Conservation (phyloP, 2,113 vertebrate species). For the Pristiophorus japonicus region DNA sequence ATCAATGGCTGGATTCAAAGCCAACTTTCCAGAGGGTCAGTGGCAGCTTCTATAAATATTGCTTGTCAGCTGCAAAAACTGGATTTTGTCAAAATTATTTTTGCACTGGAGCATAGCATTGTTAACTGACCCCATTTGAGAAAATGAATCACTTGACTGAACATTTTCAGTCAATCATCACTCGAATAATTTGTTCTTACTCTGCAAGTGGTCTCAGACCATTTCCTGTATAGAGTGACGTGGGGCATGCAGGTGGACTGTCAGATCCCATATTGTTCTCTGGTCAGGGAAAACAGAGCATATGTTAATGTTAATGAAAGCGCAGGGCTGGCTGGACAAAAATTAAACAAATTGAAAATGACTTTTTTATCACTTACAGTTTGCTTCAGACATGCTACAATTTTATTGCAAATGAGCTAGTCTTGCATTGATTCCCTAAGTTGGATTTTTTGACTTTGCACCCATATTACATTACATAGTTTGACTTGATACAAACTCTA, state of each 20-base stretch:
- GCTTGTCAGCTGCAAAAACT: constrained; percentile 12
- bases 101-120: neutral
- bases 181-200: neutral
- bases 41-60: neutral
- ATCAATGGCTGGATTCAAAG: neutral
- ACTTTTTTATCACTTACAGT: neutral
- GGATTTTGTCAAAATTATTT: neutral
- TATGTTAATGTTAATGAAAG: neutral
- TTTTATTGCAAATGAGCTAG: neutral
- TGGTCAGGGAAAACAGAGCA: neutral
- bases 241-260: neutral
- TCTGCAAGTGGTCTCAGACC: neutral
- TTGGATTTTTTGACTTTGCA: neutral
- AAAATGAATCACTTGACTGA: neutral
- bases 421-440: neutral
- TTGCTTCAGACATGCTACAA: neutral
- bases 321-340: neutral
- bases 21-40: neutral
- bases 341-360: neutral
- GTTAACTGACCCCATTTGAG: neutral
- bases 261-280: neutral
- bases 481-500: neutral
- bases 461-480: neutral
- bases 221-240: neutral
- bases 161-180: neutral